These are phyloP conservation scores for Thalassaphorura encarpata DNA, from an alignment of 1,140 invertebrate species.

Conservation along the genomic window DNA sequence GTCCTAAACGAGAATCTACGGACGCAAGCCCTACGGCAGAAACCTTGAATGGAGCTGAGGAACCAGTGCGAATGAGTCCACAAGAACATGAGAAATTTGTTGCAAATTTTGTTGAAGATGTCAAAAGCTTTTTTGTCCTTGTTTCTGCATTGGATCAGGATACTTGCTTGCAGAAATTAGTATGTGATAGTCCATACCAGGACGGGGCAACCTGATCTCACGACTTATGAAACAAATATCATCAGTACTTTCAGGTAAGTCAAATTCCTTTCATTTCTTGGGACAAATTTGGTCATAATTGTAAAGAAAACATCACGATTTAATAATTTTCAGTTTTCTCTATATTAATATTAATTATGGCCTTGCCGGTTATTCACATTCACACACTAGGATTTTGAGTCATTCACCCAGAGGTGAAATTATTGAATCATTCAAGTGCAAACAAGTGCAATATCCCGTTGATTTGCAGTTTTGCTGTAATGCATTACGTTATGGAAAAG, in stretches of 20 bases:
- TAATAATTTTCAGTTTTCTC: no score
- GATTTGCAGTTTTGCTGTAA: no score
- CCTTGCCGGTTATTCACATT: no score
- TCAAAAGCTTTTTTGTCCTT: constrained; percentile 29
- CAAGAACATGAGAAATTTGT: constrained; percentile 10
- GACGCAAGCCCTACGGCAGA: not conserved
- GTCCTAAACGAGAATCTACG: not conserved
- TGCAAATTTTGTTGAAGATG: constrained; percentile 23
- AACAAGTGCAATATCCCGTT: no score
- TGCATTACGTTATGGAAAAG: no score
- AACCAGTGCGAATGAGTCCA: not conserved
- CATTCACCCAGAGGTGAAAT: no score
- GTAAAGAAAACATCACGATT: no score
- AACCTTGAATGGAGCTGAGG: not conserved
- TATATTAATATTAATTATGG: no score
- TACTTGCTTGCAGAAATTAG: constrained; percentile 29
- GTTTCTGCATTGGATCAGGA: constrained; percentile 27
- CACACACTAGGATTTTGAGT: no score
- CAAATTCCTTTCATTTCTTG: no score
- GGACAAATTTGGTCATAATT: no score
- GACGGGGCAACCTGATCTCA: not conserved
- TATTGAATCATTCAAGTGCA: no score
- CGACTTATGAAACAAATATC: constrained; percentile 26
- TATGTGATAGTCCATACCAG: constrained; percentile 31
- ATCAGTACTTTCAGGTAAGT: constrained; percentile 30